A percentile compares a stretch with the other conserved stretches of the same genome.
phyloP scores from a whole-genome alignment of 2,113 vertebrate genomes.

The Sceloporus tristichus region DNA sequence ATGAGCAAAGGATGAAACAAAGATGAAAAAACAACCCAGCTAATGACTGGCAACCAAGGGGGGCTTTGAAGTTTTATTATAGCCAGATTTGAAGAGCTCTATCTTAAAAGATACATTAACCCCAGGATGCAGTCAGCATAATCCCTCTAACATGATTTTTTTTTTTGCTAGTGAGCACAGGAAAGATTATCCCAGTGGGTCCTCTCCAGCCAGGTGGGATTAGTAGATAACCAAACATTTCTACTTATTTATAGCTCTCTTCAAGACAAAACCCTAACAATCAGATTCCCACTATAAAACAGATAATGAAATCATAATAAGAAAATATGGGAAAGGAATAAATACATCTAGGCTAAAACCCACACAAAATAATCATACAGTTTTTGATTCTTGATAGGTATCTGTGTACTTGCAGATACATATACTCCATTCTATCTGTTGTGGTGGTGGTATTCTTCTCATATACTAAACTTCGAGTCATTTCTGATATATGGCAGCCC shows the following conservation, averaged over 20 bases:
- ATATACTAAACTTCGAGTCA: too few species aligned
- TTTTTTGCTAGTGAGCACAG: constrained; percentile 1
- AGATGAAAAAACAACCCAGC: constrained; percentile 38
- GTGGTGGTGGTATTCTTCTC: too few species aligned
- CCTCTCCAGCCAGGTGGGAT: not conserved
- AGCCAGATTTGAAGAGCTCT: constrained; percentile 38
- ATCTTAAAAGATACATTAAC: not conserved
- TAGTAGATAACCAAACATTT: not conserved
- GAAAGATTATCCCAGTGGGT: constrained; percentile 12
- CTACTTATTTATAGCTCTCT: not conserved
- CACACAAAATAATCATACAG: too few species aligned
- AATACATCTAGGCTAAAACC: not conserved
- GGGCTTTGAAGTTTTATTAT: constrained; percentile 57
- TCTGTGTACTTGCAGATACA: not conserved
- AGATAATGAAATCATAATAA: not conserved
- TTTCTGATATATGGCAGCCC: too few species aligned
- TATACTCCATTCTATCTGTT: too few species aligned
- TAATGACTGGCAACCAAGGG: constrained; percentile 31
- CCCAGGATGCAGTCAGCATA: not conserved
- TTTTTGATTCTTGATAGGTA: not conserved
- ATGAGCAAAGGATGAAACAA: not conserved
- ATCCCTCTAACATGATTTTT: not conserved
- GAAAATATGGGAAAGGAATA: not conserved
- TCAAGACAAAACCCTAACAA: not conserved
- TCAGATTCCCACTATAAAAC: not conserved